phyloP scores from a whole-genome alignment of 2,113 vertebrate genomes.

The Tachycineta bicolor region DNA sequence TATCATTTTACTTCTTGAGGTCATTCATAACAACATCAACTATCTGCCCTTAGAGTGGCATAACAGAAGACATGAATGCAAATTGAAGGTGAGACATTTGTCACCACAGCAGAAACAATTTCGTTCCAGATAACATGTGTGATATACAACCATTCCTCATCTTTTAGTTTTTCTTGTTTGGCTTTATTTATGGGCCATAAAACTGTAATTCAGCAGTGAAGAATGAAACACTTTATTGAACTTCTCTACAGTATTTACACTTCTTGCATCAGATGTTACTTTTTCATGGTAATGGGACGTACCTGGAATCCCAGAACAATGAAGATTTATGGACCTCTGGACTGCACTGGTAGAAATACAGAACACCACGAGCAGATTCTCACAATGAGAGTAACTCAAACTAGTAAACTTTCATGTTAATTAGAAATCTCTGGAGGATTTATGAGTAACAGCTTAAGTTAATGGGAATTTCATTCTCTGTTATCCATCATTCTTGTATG shows the following conservation, averaged over 20 bases:
- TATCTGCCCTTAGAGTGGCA: not conserved
- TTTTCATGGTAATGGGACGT: conserved; percentile 21
- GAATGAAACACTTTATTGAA: conserved; percentile 31
- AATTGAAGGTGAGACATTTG: not conserved
- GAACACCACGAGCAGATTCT: not conserved
- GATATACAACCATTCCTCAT: not conserved
- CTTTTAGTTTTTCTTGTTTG: conserved; percentile 32
- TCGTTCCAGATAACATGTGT: not conserved
- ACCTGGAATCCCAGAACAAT: not conserved
- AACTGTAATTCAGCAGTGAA: conserved; percentile 43
- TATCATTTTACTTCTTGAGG: not conserved
- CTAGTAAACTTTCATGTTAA: conserved; percentile 12
- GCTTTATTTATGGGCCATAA: conserved; percentile 56
- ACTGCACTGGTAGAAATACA: not conserved
- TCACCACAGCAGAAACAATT: not conserved
- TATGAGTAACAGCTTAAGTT: not conserved
- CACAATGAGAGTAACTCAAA: not conserved
- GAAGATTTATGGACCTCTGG: not conserved
- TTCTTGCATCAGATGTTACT: conserved; percentile 12
- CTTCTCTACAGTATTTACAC: conserved; percentile 6
- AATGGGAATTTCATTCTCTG: not conserved
- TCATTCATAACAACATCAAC: not conserved
- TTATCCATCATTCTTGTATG: not conserved
- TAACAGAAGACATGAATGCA: not conserved
- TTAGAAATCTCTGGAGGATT: not conserved